phyloP scores from a whole-genome alignment of 2,113 vertebrate species.

The Spea bombifrons region DNA sequence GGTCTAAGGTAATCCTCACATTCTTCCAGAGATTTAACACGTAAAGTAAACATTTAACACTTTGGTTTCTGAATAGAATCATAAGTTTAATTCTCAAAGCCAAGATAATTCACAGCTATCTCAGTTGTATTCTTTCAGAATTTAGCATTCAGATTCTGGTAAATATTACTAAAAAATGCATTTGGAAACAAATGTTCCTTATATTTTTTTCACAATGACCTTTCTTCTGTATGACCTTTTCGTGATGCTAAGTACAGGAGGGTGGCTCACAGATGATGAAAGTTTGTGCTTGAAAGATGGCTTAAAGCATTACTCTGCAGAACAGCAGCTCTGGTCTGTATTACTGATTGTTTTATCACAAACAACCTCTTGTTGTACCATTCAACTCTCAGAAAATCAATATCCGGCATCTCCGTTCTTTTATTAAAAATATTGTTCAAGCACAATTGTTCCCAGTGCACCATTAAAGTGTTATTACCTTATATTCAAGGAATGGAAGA shows the following conservation, averaged over 20 bases:
- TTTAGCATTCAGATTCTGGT: too few species aligned
- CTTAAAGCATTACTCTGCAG: slow-evolving; percentile 12
- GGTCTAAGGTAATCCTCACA: too few species aligned
- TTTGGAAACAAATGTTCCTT: not conserved
- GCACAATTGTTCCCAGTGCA: slow-evolving; percentile 29
- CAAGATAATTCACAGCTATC: too few species aligned
- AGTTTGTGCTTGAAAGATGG: not conserved
- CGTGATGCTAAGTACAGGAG: slow-evolving; percentile 1
- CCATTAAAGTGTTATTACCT: slow-evolving; percentile 35
- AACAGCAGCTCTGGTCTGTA: slow-evolving; percentile 7
- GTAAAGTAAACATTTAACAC: too few species aligned
- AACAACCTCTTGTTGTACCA: slow-evolving; percentile 20
- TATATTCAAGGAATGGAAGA: slow-evolving; percentile 5
- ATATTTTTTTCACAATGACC: slow-evolving; percentile 1
- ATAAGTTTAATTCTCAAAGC: too few species aligned
- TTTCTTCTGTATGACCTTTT: slow-evolving; percentile 3
- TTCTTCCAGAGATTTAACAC: too few species aligned
- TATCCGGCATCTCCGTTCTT: slow-evolving; percentile 8
- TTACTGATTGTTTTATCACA: slow-evolving; percentile 28
- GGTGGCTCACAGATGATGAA: slow-evolving; percentile 7
- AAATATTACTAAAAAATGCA: not conserved
- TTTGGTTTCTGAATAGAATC: too few species aligned
- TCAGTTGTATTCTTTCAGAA: too few species aligned
- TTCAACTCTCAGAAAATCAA: slow-evolving; percentile 30
- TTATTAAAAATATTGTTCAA: slow-evolving; percentile 42